phyloP scores from a whole-genome alignment of 2,888 invertebrate species.

The Drymonia ruficornis region DNA sequence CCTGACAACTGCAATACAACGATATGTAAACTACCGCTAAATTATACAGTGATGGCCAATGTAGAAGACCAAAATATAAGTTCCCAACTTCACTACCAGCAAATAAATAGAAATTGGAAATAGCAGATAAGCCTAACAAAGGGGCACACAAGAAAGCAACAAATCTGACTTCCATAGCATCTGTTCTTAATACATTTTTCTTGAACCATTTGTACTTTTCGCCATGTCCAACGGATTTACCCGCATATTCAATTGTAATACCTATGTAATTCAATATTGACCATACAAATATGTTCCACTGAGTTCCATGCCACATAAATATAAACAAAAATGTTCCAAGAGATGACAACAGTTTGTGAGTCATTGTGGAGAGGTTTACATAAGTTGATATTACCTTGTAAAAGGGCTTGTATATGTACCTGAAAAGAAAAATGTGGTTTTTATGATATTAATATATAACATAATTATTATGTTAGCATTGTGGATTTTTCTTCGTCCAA shows the following conservation, averaged over 20 bases:
- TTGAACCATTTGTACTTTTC: slow-evolving; percentile 75
- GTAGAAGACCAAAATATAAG: slow-evolving; percentile 87
- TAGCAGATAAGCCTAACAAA: slow-evolving; percentile 90
- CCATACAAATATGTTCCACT: slow-evolving; percentile 92
- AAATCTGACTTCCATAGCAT: slow-evolving; percentile 84
- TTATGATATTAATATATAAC: too few relatives aligned
- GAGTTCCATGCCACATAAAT: slow-evolving; percentile 95
- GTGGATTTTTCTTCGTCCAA: too few relatives aligned
- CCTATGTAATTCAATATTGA: slow-evolving; percentile 93
- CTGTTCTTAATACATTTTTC: slow-evolving; percentile 60
- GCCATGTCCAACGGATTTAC: slow-evolving; percentile 75
- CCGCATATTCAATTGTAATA: slow-evolving; percentile 88
- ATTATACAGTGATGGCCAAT: slow-evolving; percentile 61
- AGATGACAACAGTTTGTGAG: slow-evolving; percentile 88
- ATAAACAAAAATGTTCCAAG: slow-evolving; percentile 92
- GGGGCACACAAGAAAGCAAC: slow-evolving; percentile 89
- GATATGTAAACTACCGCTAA: slow-evolving; percentile 56
- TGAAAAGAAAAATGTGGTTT: slow-evolving; percentile 71
- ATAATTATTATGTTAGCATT: too few relatives aligned
- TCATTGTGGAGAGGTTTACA: slow-evolving; percentile 61
- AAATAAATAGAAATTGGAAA: slow-evolving; percentile 96
- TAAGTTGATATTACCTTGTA: slow-evolving; percentile 59
- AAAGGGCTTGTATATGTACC: slow-evolving; percentile 92
- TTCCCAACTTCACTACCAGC: slow-evolving; percentile 90
- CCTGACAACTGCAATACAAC: slow-evolving; percentile 75